phyloP scores from a whole-genome alignment of 2,888 invertebrate species.

The Nasonovia ribisnigri region DNA sequence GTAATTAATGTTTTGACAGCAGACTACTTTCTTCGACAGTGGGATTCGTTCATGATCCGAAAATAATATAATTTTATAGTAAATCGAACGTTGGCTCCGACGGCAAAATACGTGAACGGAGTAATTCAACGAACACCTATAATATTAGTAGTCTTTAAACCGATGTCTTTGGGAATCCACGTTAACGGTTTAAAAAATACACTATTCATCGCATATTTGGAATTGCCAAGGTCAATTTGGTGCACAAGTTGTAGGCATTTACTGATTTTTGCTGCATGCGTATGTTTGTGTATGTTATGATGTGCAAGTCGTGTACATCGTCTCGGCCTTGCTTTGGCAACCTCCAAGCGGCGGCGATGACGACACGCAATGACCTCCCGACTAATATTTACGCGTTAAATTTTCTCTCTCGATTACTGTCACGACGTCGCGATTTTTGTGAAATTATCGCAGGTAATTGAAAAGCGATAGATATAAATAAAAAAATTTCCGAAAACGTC shows the following conservation, averaged over 20 bases:
- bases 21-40: background rate
- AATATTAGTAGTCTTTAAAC: background rate
- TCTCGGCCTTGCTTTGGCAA: slow-evolving; percentile 52
- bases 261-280: background rate
- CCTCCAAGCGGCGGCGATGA: slow-evolving; percentile 57
- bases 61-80: background rate
- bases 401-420: background rate
- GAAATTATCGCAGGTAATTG: background rate
- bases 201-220: background rate
- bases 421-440: background rate
- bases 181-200: background rate
- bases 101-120: background rate
- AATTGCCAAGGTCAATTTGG: background rate
- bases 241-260: background rate
- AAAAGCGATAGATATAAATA: background rate
- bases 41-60: background rate
- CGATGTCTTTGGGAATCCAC: background rate
- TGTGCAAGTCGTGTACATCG: slow-evolving; percentile 5
- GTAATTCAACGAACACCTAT: background rate
- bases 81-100: background rate
- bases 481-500: background rate
- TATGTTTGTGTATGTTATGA: background rate
- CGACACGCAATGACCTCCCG: slow-evolving; percentile 56
- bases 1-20: background rate
- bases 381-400: slow-evolving; percentile 52